Conservation (phyloP, 1,140 invertebrate species). For the Battus philenor region DNA sequence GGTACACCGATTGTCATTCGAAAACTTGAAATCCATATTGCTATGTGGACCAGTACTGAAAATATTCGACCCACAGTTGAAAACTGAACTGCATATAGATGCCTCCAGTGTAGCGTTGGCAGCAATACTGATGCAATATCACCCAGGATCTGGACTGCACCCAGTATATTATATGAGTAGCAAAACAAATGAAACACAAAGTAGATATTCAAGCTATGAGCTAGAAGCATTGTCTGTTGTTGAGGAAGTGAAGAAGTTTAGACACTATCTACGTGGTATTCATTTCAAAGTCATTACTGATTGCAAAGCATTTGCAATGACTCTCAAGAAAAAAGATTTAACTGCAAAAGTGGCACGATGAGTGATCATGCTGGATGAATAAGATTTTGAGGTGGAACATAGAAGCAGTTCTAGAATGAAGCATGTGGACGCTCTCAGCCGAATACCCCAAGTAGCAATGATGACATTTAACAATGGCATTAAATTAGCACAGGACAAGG, state of each 20-base stretch:
- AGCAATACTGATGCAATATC: slow-evolving; percentile 34
- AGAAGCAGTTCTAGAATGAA: slow-evolving; percentile 40
- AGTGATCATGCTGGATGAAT: slow-evolving; percentile 26
- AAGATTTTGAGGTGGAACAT: slow-evolving; percentile 34
- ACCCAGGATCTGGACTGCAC: slow-evolving; percentile 16
- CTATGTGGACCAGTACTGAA: slow-evolving; percentile 13
- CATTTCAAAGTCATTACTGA: slow-evolving; percentile 65
- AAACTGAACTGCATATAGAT: slow-evolving; percentile 41
- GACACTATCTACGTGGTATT: slow-evolving; percentile 43
- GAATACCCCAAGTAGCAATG: slow-evolving; percentile 24
- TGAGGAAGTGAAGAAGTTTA: slow-evolving; percentile 48
- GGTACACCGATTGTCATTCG: slow-evolving; percentile 8
- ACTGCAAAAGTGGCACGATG: slow-evolving; percentile 46
- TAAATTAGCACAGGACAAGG: slow-evolving; percentile 17
- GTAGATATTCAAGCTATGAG: slow-evolving; percentile 55
- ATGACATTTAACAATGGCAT: slow-evolving; percentile 10
- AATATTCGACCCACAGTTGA: too few species aligned
- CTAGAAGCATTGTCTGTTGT: slow-evolving; percentile 52
- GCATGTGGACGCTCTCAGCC: slow-evolving; percentile 54
- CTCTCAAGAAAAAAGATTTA: slow-evolving; percentile 53
- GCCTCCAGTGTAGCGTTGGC: slow-evolving; percentile 30
- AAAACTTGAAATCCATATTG: slow-evolving; percentile 17
- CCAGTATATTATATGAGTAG: slow-evolving; percentile 29
- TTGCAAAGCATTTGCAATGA: slow-evolving; percentile 50
- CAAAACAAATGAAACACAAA: slow-evolving; percentile 51